Base-by-base conservation (phyloP, 2,888 invertebrate genomes). In the Ichneumoninae sp. region DNA sequence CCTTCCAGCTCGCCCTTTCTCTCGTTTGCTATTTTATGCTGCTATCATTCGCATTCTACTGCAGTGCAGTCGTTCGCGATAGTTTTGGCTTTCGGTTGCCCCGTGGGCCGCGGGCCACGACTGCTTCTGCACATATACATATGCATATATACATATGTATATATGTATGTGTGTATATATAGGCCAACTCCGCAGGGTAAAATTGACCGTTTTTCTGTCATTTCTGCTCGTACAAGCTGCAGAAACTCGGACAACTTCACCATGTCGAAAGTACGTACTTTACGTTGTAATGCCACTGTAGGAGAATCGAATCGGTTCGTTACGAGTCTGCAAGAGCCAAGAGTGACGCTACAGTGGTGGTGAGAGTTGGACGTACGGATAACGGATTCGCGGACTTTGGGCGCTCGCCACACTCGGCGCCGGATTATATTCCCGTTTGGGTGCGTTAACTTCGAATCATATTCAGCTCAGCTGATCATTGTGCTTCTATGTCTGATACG, bases 41-140 rank as follows among this genome's bases (percentile, higher is more conserved):
- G 83, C 84, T 86, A 86, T 84, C 85, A 86, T 88, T 88, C 85
- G 80, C 82, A 83, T 83, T 85, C 84, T 65, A 86, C 87, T 83
- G 88, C 88, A 86, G 77, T 88, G 88, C 88, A 86, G 87, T 84
- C 79, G 65, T 69, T 78, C 69, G 68, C 80, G 60, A 82, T 79
- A 82, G 82, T 84, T 84, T 82, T 84, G 82, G 84, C 79, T 68
- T 80, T 71, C 65, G 66, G 57, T 74, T 68, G 80, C 72, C 81
- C 83, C 78, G 77, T 66, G 75, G 65, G 81, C 79, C 69, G 47
- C 36, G 76, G 77, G 75, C 80, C 50, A 69, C 68, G 62, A 10
- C 30, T 22, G 22, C 54, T 52, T 65, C 26, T 54, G 4, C 30
- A 22, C 3, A 69, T 68, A 68, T 16, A 68, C 13, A 13, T 33